Evolutionary conservation across 2,888 invertebrate genomes (phyloP), one percentile per base, ranked within the genome.

Genomic region (Drosophila testacea): DNA sequence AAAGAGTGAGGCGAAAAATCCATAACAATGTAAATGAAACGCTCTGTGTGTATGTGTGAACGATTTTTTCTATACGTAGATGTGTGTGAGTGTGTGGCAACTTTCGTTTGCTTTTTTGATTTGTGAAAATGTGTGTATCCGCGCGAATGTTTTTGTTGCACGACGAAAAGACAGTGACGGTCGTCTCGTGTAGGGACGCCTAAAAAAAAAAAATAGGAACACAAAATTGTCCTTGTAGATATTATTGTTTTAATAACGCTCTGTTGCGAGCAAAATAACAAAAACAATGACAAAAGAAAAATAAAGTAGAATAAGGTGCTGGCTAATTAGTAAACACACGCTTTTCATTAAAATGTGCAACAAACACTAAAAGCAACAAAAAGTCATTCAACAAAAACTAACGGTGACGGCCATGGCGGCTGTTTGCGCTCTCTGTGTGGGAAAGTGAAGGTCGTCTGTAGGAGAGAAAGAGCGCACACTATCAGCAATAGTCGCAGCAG

Each of bases 41-140:
- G 67, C 64, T 71, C 60, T 66, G 34, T 39, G 42, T 63, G 56
- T 44, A n/a, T 60, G 44, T 52, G 36, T 54, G 52, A 50, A 36
- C 38, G 46, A 57, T 52, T 55, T 69, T 52, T 64, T 63, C 57
- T 44, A 48, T 39, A 60, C 47, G 59, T 64, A 64, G 56, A 51
- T 57, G 52, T 60, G 73, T 69, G 72, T 70, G 75, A 71, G 68
- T 55, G 69, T 68, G 72, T 79, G 70, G 67, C 64, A 79, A 73
- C 64, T 79, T 88, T 85, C 84, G 72, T 76, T 81, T 87, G 77
- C 73, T 72, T 82, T 84, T 86, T 85, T 89, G 88, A 87, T 87
- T 85, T 85, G 85, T 89, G 89, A 89, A 85, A 89, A 84, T 89
- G 89, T 85, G 85, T 85, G 85, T 85, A 89, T 85, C 85, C 80